These are phyloP conservation scores for Hyposmocoma kahamanoa DNA, from an alignment of 1,140 invertebrate species.

Conservation along the genomic window DNA sequence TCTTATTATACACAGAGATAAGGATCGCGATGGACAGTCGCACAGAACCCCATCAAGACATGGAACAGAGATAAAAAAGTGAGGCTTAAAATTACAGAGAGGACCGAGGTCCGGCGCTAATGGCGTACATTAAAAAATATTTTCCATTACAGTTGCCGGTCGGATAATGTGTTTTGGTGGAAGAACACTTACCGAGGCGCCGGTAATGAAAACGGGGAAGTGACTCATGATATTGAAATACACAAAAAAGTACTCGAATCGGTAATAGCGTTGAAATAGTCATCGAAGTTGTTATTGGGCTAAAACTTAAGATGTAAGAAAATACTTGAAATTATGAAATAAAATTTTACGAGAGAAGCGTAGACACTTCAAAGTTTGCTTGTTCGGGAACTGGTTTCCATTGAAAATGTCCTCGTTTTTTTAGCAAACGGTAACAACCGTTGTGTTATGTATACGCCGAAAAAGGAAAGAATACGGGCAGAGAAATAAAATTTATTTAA, in stretches of 20 bases:
- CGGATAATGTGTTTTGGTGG: conserved; percentile 43
- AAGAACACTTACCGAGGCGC: conserved; percentile 29
- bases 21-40: conserved; percentile 65
- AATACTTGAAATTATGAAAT: too few species aligned
- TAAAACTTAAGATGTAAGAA: too few species aligned
- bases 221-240: conserved; percentile 24
- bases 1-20: conserved; percentile 67
- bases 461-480: too few species aligned
- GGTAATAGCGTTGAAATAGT: conserved; percentile 13
- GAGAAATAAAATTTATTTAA: too few species aligned
- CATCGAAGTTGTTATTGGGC: neutral
- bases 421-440: conserved; percentile 42
- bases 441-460: too few species aligned
- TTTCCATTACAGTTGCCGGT: conserved; percentile 58
- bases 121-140: conserved; percentile 67
- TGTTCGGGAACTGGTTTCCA: conserved; percentile 44
- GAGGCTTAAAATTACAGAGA: conserved; percentile 59
- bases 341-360: too few species aligned
- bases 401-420: conserved; percentile 46
- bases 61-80: conserved; percentile 53
- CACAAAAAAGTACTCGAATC: conserved; percentile 20
- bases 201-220: conserved; percentile 29
- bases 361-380: too few species aligned
- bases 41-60: conserved; percentile 63
- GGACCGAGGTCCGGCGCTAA: conserved; percentile 55